Evolutionary conservation across 2,797 vertebrate genomes (phyloP).

Genomic region (Mormyrops attenuatus): DNA sequence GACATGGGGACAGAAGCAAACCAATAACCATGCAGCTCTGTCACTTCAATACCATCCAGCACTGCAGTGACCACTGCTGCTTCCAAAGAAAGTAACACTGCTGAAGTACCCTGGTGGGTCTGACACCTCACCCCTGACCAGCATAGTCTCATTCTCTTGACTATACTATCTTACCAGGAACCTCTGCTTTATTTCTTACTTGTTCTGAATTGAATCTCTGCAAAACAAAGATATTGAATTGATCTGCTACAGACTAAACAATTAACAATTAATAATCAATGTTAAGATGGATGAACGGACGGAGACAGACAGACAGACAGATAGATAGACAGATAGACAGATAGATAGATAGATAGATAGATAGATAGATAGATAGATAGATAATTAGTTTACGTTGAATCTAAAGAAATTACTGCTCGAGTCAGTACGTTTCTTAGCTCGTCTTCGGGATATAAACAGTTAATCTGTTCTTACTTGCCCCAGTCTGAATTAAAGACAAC

Average conservation of each 20-base stretch:
- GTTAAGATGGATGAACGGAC: neutral
- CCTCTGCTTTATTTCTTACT: neutral
- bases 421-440: neutral
- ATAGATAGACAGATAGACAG: too few species aligned
- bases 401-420: neutral
- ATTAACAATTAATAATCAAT: neutral
- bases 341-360: too few species aligned
- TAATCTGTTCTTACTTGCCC: neutral
- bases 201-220: neutral
- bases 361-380: too few species aligned
- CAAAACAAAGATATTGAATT: neutral
- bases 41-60: neutral
- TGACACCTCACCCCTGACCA: neutral
- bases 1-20: neutral
- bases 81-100: neutral
- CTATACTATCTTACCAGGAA: neutral
- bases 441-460: neutral
- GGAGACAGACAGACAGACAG: neutral
- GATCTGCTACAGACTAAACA: neutral
- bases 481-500: neutral
- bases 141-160: neutral
- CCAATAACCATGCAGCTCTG: neutral
- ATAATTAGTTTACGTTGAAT: neutral
- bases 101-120: neutral
- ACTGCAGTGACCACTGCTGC: neutral